Base-by-base conservation (phyloP, 2,113 vertebrate genomes). In the Siphamia tubifer region DNA sequence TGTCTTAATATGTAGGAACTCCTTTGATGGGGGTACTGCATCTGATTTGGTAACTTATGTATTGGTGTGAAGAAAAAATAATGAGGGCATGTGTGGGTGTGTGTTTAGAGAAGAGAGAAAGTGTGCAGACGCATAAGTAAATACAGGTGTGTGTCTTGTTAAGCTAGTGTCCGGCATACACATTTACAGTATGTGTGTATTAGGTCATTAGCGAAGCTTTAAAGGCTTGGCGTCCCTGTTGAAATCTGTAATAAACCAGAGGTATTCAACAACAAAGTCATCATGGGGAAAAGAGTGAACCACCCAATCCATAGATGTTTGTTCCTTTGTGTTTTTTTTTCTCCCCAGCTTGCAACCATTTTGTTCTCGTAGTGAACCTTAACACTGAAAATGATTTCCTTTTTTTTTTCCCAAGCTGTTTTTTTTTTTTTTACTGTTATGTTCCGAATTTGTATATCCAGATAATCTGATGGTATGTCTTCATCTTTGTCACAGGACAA, bases 151-250 rank as follows among this genome's bases (percentile, higher is more conserved):
- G 40, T 39, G 53, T 43, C 34, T 27, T 24, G 40, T 45, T 21
- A 28, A 48, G 70, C 12, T 1, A 62, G 57, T 81, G 77, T 80
- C 74, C 75, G 76, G 68, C 43, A 38, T 39, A 38, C 23, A 38
- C 20, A n/a, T 38, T n/a, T 44, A 24, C 21, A 8, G 6, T 53
- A 64, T 63, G 62, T 85, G 80, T 48, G 65, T 64, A 65, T 68
- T 64, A 16, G 71, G 69, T 84, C 79, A 87, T 88, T 88, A 90
- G 71, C 49, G 64, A 8, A 13, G 61, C 82, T 87, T 84, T 75
- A 85, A 86, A 87, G 74, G 57, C 52, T 62, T 64, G 47, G 73
- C 57, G 77, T 77, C 61, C 11, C 30, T 12, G 27, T 42, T 70
- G 44, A 69, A 77, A 81, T 77, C 58, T 34, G 63, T 73, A 66